Evolutionary conservation across 2,888 invertebrate species (phyloP).

Genomic region (Aphrophora alni): DNA sequence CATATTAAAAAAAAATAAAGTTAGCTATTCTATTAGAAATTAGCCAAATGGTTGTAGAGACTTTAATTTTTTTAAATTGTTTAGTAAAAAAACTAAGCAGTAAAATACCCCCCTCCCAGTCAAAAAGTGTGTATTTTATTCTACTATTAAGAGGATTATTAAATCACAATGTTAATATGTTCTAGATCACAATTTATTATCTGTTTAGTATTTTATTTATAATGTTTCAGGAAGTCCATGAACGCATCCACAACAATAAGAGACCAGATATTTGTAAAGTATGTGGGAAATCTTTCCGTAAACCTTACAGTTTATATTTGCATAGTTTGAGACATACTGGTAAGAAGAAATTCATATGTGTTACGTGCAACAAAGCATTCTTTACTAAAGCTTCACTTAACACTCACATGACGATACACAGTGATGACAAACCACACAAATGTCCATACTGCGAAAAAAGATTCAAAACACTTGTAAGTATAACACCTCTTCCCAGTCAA

Average conservation of each 20-base stretch:
- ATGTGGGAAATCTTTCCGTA: not conserved
- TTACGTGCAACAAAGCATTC: not conserved
- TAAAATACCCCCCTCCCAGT: no score
- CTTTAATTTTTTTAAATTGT: no score
- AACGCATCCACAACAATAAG: not conserved
- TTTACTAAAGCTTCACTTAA: not conserved
- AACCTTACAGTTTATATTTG: not conserved
- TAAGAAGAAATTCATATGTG: not conserved
- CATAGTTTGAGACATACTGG: not conserved
- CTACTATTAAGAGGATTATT: no score
- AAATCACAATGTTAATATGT: no score
- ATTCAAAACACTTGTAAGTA: not conserved
- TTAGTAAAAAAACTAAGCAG: no score
- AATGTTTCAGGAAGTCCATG: not conserved
- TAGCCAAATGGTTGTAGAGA: no score
- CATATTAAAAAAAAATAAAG: no score
- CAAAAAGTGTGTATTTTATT: no score
- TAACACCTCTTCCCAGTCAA: no score
- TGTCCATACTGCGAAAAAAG: not conserved
- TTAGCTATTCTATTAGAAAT: no score
- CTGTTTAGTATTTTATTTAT: no score
- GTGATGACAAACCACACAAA: not conserved
- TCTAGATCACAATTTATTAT: no score
- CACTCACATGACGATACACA: not conserved
- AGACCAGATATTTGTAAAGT: not conserved